Conservation (phyloP, 1,140 invertebrate species). For the Heliconius congener region DNA sequence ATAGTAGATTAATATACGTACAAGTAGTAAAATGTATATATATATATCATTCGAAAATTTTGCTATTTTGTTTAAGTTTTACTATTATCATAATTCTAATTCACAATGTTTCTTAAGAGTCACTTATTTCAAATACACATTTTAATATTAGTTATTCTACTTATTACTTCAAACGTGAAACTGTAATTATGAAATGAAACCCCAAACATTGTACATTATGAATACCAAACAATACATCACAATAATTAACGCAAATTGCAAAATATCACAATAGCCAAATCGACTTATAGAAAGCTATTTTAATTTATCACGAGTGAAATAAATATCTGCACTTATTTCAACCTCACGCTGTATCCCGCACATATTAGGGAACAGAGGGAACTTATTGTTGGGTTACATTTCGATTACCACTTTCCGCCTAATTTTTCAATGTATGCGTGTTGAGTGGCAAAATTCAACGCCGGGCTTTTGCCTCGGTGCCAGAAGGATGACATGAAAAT, state of each 20-base stretch:
- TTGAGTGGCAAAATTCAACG: too few species aligned
- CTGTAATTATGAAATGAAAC: background rate
- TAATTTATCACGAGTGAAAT: background rate
- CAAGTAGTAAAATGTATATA: too few species aligned
- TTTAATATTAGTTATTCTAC: background rate
- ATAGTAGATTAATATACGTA: background rate
- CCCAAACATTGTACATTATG: too few species aligned
- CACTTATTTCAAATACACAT: background rate
- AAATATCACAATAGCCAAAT: background rate
- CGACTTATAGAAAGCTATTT: constrained; percentile 5
- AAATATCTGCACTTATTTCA: background rate
- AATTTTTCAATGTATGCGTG: too few species aligned
- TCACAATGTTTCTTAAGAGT: background rate
- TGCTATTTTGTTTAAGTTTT: too few species aligned
- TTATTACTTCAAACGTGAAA: background rate
- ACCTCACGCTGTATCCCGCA: too few species aligned
- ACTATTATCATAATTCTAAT: background rate
- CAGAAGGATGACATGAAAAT: too few species aligned
- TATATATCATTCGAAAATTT: too few species aligned
- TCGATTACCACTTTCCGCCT: too few species aligned
- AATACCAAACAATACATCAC: background rate
- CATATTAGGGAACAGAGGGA: too few species aligned
- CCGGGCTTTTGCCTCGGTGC: too few species aligned
- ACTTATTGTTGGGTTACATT: too few species aligned
- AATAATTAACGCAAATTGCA: background rate